These are phyloP conservation scores for Halocynthia aurantium DNA, from an alignment of 23 tunicate species.

Conservation along the genomic window DNA sequence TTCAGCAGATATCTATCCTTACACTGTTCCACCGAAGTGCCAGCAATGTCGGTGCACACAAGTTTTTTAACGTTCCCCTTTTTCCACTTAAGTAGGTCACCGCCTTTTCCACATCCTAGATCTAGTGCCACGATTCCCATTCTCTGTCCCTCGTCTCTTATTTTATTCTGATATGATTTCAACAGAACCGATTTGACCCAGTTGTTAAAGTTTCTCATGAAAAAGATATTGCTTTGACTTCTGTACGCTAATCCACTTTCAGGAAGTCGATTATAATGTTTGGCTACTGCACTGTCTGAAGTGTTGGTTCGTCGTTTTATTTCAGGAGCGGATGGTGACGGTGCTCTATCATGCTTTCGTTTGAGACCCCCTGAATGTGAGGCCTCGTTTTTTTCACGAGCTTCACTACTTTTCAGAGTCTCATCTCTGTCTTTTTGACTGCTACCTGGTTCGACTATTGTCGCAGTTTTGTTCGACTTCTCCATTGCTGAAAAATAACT, in stretches of 20 bases:
- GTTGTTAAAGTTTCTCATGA: slow-evolving; percentile 95
- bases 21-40: slow-evolving; percentile 75
- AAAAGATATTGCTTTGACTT: slow-evolving; percentile 71
- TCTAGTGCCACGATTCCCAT: slow-evolving; percentile 42
- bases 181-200: slow-evolving; percentile 88
- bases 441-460: too few relatives aligned
- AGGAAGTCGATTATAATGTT: slow-evolving; percentile 66
- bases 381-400: too few relatives aligned
- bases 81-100: slow-evolving; percentile 88
- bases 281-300: slow-evolving; percentile 39
- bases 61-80: slow-evolving; percentile 68
- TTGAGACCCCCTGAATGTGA: too few relatives aligned
- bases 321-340: too few relatives aligned
- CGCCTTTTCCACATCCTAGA: slow-evolving; percentile 92
- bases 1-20: slow-evolving; percentile 43
- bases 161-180: slow-evolving; percentile 28
- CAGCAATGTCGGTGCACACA: slow-evolving; percentile 88
- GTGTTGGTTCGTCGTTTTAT: too few relatives aligned
- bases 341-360: too few relatives aligned
- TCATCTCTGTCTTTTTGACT: too few relatives aligned
- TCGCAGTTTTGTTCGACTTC: too few relatives aligned
- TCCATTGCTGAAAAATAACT: too few relatives aligned
- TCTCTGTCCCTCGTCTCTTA: slow-evolving; percentile 13
- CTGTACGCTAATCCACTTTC: slow-evolving; percentile 63
- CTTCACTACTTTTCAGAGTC: too few relatives aligned